Evolutionary conservation across 2,113 vertebrate species (phyloP).

Genomic region (Cnemophilus loriae): DNA sequence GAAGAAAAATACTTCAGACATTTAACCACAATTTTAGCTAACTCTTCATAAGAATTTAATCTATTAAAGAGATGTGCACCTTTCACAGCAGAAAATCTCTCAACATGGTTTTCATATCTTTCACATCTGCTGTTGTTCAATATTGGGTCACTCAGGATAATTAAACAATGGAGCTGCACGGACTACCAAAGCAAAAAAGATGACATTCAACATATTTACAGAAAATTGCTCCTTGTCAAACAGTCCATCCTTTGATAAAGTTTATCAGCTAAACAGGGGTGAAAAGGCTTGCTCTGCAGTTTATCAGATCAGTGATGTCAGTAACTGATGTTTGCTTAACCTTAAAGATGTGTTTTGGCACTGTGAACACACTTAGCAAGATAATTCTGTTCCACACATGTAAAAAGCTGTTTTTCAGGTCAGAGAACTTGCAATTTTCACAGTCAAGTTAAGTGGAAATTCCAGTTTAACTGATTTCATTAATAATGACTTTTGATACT

Average conservation of each 20-base stretch:
- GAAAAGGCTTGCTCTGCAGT: constrained; percentile 70
- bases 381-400: constrained; percentile 12
- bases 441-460: constrained; percentile 30
- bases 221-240: constrained; percentile 60
- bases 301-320: constrained; percentile 38
- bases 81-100: neutral
- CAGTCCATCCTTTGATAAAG: constrained; percentile 36
- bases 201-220: constrained; percentile 58
- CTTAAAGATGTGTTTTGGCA: constrained; percentile 67
- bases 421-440: constrained; percentile 13
- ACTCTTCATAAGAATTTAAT: neutral
- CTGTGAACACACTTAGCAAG: constrained; percentile 41
- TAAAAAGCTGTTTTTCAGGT: constrained; percentile 46
- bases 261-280: constrained; percentile 63
- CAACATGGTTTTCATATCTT: neutral
- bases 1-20: neutral
- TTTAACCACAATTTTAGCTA: neutral
- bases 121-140: constrained; percentile 46
- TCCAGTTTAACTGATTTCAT: neutral
- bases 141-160: constrained; percentile 21
- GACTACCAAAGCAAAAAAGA: constrained; percentile 50
- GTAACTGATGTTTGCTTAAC: constrained; percentile 69
- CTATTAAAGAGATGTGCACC: neutral
- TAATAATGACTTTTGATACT: neutral
- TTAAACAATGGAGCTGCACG: constrained; percentile 38